Percentiles rank a stretch among this genome's conserved stretches.
These are phyloP conservation scores for Pegoplata infirma DNA, from an alignment of 2,888 invertebrate species.

Conservation along the genomic window DNA sequence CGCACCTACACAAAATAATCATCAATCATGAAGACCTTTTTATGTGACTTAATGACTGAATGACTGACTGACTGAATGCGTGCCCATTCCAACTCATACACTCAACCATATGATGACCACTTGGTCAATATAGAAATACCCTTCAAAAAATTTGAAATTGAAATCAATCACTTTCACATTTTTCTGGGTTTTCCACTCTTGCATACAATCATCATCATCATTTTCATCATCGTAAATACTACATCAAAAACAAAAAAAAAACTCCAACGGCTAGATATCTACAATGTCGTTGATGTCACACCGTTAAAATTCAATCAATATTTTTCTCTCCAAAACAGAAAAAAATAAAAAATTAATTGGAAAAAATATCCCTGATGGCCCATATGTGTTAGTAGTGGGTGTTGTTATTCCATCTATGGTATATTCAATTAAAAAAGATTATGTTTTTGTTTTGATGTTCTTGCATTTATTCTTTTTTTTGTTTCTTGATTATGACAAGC, in stretches of 20 bases:
- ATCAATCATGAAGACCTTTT: conserved; percentile 43
- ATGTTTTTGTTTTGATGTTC: conserved; percentile 2
- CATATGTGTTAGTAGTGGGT: conserved; percentile 31
- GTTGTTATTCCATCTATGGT: conserved; percentile 3
- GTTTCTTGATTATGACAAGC: not conserved
- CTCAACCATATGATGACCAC: conserved; percentile 34
- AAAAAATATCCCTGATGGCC: conserved; percentile 36
- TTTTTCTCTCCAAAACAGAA: conserved; percentile 20
- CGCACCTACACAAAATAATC: conserved; percentile 12
- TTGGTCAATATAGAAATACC: conserved; percentile 1
- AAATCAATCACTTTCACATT: conserved; percentile 62
- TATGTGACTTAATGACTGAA: not conserved
- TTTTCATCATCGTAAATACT: conserved; percentile 1
- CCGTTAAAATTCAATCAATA: conserved; percentile 53
- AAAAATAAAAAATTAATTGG: conserved; percentile 49
- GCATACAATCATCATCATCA: not conserved
- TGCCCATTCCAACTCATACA: conserved; percentile 8
- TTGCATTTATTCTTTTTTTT: too few relatives aligned
- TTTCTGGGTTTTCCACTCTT: conserved; percentile 9
- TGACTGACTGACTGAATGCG: not conserved
- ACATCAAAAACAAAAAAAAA: conserved; percentile 2
- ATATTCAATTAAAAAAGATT: conserved; percentile 53
- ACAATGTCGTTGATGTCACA: conserved; percentile 45
- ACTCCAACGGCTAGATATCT: not conserved
- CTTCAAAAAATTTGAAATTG: conserved; percentile 36